These are phyloP conservation scores for Onychorhynchus coronatus DNA, from an alignment of 2,113 vertebrate genomes.

Conservation along the genomic window DNA sequence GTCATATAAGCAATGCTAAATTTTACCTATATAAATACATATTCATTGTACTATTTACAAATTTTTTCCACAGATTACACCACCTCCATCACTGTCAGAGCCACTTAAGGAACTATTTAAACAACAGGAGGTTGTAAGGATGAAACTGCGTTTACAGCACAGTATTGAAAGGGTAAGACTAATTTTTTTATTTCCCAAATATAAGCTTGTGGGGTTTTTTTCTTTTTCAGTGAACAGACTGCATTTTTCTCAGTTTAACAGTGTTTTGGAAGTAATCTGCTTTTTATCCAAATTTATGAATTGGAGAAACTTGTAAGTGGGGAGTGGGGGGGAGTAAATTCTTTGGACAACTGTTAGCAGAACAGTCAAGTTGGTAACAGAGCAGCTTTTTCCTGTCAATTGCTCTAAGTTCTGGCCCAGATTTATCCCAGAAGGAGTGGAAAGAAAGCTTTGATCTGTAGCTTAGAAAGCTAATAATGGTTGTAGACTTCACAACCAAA, in stretches of 20 bases:
- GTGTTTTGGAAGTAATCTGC: background rate
- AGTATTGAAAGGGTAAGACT: conserved; percentile 92
- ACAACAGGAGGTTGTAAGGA: conserved; percentile 96
- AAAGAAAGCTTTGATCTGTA: background rate
- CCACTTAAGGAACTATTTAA: conserved; percentile 97
- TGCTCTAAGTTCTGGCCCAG: background rate
- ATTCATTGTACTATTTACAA: background rate
- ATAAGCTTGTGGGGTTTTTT: background rate
- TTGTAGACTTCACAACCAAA: background rate
- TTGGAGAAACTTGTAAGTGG: background rate
- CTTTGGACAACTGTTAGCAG: background rate
- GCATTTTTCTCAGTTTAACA: background rate
- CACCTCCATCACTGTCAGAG: conserved; percentile 93
- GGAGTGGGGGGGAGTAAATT: no score
- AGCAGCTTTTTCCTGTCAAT: background rate
- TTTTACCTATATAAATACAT: background rate
- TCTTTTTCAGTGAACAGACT: background rate
- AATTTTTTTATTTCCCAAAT: background rate
- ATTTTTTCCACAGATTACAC: conserved; percentile 85
- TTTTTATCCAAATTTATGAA: background rate
- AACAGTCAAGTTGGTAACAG: background rate
- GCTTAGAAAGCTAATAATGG: background rate
- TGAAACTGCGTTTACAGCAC: conserved; percentile 96
- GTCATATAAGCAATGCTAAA: background rate
- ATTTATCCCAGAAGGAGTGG: background rate